Percentiles rank a stretch among this genome's conserved stretches.
Evolutionary conservation across 1,140 invertebrate species (phyloP).

Genomic region (Drosophila kepulauana): DNA sequence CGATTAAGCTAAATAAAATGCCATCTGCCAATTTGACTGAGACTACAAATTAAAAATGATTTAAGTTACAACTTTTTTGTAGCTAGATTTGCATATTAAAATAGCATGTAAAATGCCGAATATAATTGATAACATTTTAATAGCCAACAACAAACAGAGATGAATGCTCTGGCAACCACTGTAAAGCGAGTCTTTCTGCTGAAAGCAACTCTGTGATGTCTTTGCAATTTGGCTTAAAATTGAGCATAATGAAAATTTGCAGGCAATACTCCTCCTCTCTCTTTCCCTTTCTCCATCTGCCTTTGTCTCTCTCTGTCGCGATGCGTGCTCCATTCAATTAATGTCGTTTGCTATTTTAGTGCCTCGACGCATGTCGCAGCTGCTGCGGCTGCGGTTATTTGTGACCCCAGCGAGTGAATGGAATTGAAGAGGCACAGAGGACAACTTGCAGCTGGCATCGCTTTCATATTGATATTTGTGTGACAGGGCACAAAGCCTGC

Average conservation of each 20-base stretch:
- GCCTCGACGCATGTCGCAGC: constrained; percentile 44
- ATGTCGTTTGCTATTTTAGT: constrained; percentile 43
- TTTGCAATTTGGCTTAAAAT: constrained; percentile 48
- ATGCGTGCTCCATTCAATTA: constrained; percentile 67
- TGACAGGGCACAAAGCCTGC: constrained; percentile 54
- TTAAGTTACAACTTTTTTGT: background rate
- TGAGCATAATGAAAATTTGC: constrained; percentile 48
- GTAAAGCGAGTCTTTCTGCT: background rate
- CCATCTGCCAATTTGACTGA: background rate
- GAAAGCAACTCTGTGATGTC: constrained; percentile 24
- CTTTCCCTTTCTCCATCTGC: too few relatives aligned
- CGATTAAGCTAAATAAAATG: background rate
- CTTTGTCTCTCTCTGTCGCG: background rate
- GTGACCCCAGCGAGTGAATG: background rate
- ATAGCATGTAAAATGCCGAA: background rate
- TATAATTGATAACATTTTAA: background rate
- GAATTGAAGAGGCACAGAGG: background rate
- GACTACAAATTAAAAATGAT: background rate
- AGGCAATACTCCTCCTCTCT: background rate
- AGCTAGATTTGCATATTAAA: background rate
- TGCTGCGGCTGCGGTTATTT: constrained; percentile 37
- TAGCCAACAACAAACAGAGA: background rate
- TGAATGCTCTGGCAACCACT: constrained; percentile 16
- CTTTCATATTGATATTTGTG: constrained; percentile 74
- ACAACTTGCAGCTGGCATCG: constrained; percentile 10